Percentiles rank a stretch among this genome's conserved stretches.
Conservation (phyloP, 2,888 invertebrate genomes). For the Margaritifera margaritifera region DNA sequence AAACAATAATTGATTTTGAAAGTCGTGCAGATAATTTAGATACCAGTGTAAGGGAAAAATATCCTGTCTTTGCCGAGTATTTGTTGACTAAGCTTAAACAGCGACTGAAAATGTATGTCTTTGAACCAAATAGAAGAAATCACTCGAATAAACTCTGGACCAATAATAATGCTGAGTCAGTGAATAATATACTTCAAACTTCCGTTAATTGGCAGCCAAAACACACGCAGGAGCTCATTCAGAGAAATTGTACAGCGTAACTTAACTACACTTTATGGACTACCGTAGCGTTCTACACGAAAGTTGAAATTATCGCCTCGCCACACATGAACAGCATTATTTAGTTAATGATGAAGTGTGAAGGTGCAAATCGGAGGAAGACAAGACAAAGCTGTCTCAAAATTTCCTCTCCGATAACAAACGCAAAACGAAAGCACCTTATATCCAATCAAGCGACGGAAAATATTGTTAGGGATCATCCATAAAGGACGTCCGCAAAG, state of each 20-base stretch:
- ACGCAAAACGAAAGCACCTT: slow-evolving; percentile 6
- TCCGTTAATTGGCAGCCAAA: too few relatives aligned
- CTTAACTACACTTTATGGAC: slow-evolving; percentile 17
- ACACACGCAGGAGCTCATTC: slow-evolving; percentile 9
- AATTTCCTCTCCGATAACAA: slow-evolving; percentile 5
- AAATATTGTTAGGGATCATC: too few relatives aligned
- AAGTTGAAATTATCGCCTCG: slow-evolving; percentile 11
- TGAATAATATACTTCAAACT: too few relatives aligned
- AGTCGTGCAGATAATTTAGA: too few relatives aligned
- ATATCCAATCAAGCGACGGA: too few relatives aligned
- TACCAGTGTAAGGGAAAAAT: too few relatives aligned
- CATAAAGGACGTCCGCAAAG: too few relatives aligned
- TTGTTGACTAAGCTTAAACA: background rate
- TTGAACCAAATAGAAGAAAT: background rate
- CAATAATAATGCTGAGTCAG: too few relatives aligned
- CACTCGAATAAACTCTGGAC: too few relatives aligned
- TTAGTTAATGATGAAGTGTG: slow-evolving; percentile 7
- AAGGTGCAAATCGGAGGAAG: slow-evolving; percentile 6
- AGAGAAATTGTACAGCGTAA: slow-evolving; percentile 13
- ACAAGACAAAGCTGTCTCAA: slow-evolving; percentile 1
- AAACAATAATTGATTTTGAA: too few relatives aligned
- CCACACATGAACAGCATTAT: background rate
- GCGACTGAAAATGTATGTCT: background rate
- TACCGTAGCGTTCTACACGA: slow-evolving; percentile 19
- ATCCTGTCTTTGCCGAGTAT: too few relatives aligned